A percentile compares a stretch with the other conserved stretches of the same genome.
Evolutionary conservation across 1,140 invertebrate genomes (phyloP).

Genomic region (Rhyzopertha dominica): DNA sequence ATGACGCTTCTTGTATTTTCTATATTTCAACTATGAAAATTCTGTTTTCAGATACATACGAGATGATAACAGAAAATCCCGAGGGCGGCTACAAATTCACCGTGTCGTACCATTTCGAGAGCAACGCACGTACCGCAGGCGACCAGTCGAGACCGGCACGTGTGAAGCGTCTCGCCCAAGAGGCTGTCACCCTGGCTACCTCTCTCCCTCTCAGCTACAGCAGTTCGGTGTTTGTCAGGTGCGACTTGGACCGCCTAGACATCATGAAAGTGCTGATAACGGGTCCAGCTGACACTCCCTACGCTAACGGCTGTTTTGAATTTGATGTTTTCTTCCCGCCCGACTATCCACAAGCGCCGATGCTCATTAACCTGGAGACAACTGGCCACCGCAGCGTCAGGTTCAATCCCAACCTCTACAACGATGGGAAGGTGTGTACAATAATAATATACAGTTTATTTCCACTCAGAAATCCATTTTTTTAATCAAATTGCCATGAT

Average conservation of each 20-base stretch:
- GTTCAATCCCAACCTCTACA: conserved; percentile 97
- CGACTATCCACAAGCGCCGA: conserved; percentile 76
- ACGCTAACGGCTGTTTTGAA: conserved; percentile 84
- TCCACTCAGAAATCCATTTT: too few species aligned
- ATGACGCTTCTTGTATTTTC: too few species aligned
- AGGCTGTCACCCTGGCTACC: conserved; percentile 91
- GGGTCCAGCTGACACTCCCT: conserved; percentile 83
- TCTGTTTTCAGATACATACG: conserved; percentile 69
- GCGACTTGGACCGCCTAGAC: conserved; percentile 89
- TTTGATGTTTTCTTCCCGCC: conserved; percentile 89
- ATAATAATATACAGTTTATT: too few species aligned
- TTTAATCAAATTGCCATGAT: too few species aligned
- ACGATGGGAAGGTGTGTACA: conserved; percentile 96
- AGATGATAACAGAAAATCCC: conserved; percentile 79
- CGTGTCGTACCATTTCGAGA: conserved; percentile 88
- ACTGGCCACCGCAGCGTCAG: conserved; percentile 89
- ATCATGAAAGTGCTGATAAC: conserved; percentile 96
- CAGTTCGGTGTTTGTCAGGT: conserved; percentile 93
- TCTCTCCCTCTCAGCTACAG: conserved; percentile 89
- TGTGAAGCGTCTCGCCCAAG: conserved; percentile 90
- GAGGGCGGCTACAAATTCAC: conserved; percentile 75
- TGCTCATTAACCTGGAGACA: conserved; percentile 90
- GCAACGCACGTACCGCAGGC: conserved; percentile 78
- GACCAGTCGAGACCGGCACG: conserved; percentile 79
- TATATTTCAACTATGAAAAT: conserved; percentile 15